Evolutionary conservation across 1,140 invertebrate species (phyloP).

Genomic region (Pseudoatta argentina): DNA sequence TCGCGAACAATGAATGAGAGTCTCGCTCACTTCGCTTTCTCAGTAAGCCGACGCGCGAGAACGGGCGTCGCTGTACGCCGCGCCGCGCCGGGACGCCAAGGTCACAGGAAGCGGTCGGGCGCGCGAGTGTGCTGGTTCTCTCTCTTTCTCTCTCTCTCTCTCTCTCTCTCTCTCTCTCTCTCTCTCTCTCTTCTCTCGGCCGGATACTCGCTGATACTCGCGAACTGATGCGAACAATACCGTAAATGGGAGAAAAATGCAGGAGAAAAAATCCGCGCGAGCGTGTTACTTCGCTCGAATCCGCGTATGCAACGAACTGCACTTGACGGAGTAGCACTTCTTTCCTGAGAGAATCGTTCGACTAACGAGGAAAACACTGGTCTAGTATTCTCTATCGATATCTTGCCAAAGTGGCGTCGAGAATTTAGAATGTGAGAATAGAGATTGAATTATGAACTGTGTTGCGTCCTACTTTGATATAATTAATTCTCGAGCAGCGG

Average conservation of each 20-base stretch:
- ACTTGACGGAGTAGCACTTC: slow-evolving; percentile 13
- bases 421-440: background rate
- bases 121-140: slow-evolving; percentile 5
- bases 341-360: background rate
- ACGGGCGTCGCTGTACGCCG: background rate
- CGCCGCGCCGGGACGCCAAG: slow-evolving; percentile 44
- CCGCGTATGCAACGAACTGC: background rate
- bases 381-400: slow-evolving; percentile 8
- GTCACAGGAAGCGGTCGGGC: slow-evolving; percentile 66
- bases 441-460: background rate
- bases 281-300: background rate
- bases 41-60: slow-evolving; percentile 24
- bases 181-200: background rate
- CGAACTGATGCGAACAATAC: slow-evolving; percentile 27
- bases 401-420: background rate
- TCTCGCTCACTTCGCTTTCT: slow-evolving; percentile 53
- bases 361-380: background rate
- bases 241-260: slow-evolving; percentile 44
- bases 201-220: slow-evolving; percentile 23
- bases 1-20: slow-evolving; percentile 69
- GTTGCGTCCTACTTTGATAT: background rate
- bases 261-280: background rate
- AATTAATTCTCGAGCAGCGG: background rate
- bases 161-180: background rate
- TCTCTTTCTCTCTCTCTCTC: background rate